Evolutionary conservation across 2,797 vertebrate species (phyloP), one percentile per base, ranked within the genome.

Genomic region (Poeciliopsis paucimaculata): DNA sequence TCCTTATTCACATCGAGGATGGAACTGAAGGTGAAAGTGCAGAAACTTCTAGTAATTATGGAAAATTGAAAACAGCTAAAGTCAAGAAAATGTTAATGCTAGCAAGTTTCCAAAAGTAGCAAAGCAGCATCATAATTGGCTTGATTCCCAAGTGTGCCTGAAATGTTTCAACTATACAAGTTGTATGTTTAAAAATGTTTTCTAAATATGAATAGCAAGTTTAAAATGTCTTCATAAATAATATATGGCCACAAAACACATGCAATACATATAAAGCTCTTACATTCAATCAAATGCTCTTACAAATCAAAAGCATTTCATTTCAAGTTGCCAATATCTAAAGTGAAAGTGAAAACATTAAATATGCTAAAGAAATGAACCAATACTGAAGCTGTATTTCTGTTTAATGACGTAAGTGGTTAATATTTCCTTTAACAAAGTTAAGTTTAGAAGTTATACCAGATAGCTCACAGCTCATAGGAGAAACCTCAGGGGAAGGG

Each of bases 401-500:
- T 7, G 34, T 72, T 62, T 41, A 5, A 6, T 18, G 72, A 62
- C 23, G n/a, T 71, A 45, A 26, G 23, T 23, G 18, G 23, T 28
- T 23, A 8, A 36, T 64, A 8, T 20, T 64, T 18, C 16, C 36
- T 60, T 77, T 45, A 18, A 75, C 41, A 75, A 20, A 76, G 75
- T 72, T 80, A 70, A 74, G 20, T 20, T 77, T 46, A 36, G 60
- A 76, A 77, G 84, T 78, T 70, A 81, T 82, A 79, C 51, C 55
- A 70, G 77, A 34, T 57, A 46, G 41, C 70, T 75, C 60, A 49
- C 28, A 81, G 51, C 23, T 70, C 71, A 43, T 72, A 72, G 53
- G 72, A 68, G 86, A 75, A 77, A 75, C 66, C 81, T 68, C 47
- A 66, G 82, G 66, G 71, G 86, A 90, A 72, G 31, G 18, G 34